Evolutionary conservation across 2,888 invertebrate species (phyloP), one percentile per base, ranked within the genome.

Genomic region (Arrhopalites spinosus): DNA sequence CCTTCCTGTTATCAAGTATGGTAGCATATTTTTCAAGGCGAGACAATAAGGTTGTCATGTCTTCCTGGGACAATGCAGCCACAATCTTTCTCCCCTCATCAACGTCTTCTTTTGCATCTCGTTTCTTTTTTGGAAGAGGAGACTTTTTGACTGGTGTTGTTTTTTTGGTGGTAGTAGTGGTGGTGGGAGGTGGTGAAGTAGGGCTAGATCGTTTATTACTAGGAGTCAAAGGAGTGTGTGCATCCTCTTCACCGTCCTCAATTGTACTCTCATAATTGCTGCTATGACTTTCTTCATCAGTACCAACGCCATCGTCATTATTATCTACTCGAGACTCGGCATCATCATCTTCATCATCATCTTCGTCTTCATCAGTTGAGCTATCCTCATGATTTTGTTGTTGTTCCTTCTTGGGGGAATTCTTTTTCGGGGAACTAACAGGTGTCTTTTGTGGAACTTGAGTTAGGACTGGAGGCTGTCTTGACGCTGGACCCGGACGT

Each of bases 1-100:
- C 64, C 15, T 20, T 27, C 15, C 56, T 73, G 20, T 3, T 66
- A 25, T 81, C 82, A 17, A 70, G 17, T 1, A 64, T 45, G 1
- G 79, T 75, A 29, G 45, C 59, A n/a, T 1, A 11, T 11, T n/a
- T 27, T 17, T 61, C 59, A 2, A 76, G 36, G 2, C n/a, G 30
- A 13, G 30, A 27, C 17, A 68, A n/a, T 20, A 76, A 29, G 7
- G 7, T 13, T 11, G 11, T 20, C 13, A 71, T 8, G 23, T 70
- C 63, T 8, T 75, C 64, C 56, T 56, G 15, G 7, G 36, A 20
- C 59, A 70, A 36, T 13, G 8, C 20, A 11, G 50, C 1, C 17
- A 70, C n/a, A 70, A 70, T 59, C 11, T 56, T 30, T 56, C 29
- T 15, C 3, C 70, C 70, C 30, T 70, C 70, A 11, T 36, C 8